A percentile compares a stretch with the other conserved stretches of the same genome.
These are phyloP conservation scores for Notolabrus celidotus DNA, from an alignment of 2,797 vertebrate genomes.

Conservation along the genomic window DNA sequence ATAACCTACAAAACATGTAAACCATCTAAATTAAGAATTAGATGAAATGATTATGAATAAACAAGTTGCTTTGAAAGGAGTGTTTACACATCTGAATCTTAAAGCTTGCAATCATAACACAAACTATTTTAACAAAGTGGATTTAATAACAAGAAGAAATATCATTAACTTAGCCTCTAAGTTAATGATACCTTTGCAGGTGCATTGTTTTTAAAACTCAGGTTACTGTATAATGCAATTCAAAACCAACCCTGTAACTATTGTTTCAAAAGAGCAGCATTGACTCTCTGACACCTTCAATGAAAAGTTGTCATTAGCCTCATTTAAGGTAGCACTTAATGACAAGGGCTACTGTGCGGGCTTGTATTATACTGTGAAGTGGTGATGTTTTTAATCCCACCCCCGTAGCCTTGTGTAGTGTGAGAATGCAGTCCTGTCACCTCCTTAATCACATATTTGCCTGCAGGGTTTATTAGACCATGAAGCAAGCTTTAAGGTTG, in stretches of 20 bases:
- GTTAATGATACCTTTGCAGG: conserved; percentile 6
- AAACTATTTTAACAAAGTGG: not conserved
- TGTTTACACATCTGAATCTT: not conserved
- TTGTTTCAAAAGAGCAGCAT: conserved; percentile 12
- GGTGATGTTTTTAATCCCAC: conserved; percentile 44
- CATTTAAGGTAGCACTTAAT: conserved; percentile 45
- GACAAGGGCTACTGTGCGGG: conserved; percentile 40
- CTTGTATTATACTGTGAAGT: conserved; percentile 41
- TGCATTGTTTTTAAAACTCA: not conserved
- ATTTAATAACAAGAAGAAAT: conserved; percentile 1
- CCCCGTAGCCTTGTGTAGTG: conserved; percentile 27
- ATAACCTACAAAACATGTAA: not conserved
- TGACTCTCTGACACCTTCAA: conserved; percentile 20
- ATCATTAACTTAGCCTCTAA: not conserved
- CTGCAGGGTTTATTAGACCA: conserved; percentile 39
- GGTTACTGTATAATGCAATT: conserved; percentile 10
- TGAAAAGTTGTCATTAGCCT: conserved; percentile 45
- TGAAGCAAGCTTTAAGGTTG: conserved; percentile 29
- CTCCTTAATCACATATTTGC: conserved; percentile 55
- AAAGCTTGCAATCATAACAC: too few species aligned
- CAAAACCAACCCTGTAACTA: conserved; percentile 8
- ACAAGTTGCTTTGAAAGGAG: not conserved
- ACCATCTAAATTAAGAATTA: too few species aligned
- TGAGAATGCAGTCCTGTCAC: conserved; percentile 38
- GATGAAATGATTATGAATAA: too few species aligned